Percentiles rank a stretch among this genome's conserved stretches.
Evolutionary conservation across 1,140 invertebrate species (phyloP).

Genomic region (Oscheius sp.): DNA sequence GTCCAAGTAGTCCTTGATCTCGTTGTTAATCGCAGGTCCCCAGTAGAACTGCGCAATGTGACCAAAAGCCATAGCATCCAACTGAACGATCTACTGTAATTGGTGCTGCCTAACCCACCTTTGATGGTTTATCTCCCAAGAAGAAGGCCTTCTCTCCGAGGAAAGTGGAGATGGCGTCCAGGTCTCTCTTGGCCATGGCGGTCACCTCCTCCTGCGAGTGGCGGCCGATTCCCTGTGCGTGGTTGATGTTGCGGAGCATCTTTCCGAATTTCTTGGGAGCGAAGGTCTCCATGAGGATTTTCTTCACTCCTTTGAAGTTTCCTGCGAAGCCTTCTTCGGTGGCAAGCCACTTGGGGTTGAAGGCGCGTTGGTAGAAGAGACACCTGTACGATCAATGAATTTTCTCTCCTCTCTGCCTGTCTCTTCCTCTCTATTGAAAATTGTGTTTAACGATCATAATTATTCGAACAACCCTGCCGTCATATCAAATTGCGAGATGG

Average conservation of each 20-base stretch:
- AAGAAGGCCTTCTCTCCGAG: constrained; percentile 87
- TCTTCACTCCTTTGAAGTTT: constrained; percentile 44
- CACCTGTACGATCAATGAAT: constrained; percentile 25
- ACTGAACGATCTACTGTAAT: constrained; percentile 30
- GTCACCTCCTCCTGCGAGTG: constrained; percentile 83
- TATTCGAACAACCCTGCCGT: too few species aligned
- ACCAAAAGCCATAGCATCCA: constrained; percentile 48
- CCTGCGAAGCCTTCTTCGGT: constrained; percentile 38
- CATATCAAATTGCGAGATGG: too few species aligned
- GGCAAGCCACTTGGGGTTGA: constrained; percentile 40
- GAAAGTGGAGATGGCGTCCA: constrained; percentile 82
- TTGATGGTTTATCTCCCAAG: constrained; percentile 84
- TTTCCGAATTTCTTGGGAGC: constrained; percentile 26
- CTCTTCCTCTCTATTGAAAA: too few species aligned
- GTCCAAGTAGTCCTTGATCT: constrained; percentile 43
- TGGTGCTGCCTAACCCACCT: constrained; percentile 70
- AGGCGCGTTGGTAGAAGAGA: constrained; percentile 37
- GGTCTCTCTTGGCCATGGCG: constrained; percentile 82
- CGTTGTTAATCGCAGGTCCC: constrained; percentile 37
- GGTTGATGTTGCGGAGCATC: not conserved
- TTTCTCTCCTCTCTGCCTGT: too few species aligned
- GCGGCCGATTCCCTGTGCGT: constrained; percentile 75
- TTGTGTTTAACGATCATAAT: too few species aligned
- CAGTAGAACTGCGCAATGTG: constrained; percentile 43
- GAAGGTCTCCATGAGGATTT: constrained; percentile 43